These are phyloP conservation scores for Ctenopoma kingsleyae DNA, from an alignment of 2,797 vertebrate species.

Conservation along the genomic window DNA sequence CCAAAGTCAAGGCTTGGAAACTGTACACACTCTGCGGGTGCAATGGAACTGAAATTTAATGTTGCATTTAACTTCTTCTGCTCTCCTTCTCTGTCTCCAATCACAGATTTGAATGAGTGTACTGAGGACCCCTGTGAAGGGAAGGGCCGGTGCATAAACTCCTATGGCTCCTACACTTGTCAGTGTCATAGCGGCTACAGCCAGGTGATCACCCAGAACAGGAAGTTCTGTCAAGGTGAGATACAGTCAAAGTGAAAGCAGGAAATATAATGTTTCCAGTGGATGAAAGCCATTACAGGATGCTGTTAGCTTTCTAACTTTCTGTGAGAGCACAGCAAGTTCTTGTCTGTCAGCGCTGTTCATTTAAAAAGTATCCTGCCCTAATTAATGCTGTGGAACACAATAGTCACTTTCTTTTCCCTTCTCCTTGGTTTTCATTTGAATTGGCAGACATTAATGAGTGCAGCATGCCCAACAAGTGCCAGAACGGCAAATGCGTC, in stretches of 20 bases:
- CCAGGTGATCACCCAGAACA: constrained; percentile 83
- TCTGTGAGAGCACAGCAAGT: constrained; percentile 19
- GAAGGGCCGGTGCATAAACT: constrained; percentile 91
- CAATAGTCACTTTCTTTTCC: constrained; percentile 72
- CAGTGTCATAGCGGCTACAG: constrained; percentile 91
- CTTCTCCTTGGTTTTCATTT: constrained; percentile 61
- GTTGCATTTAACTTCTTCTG: constrained; percentile 3
- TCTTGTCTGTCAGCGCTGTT: constrained; percentile 55
- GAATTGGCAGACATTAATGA: constrained; percentile 88
- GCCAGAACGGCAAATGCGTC: constrained; percentile 86
- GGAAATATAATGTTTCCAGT: constrained; percentile 46
- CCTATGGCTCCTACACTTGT: constrained; percentile 90
- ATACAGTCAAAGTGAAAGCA: constrained; percentile 25
- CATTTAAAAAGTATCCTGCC: constrained; percentile 53
- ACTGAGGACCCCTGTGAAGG: constrained; percentile 88
- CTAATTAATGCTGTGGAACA: constrained; percentile 60
- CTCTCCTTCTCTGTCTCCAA: constrained; percentile 7
- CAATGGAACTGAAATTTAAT: constrained; percentile 35
- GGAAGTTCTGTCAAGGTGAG: constrained; percentile 93
- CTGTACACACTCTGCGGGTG: constrained; percentile 18
- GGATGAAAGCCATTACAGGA: constrained; percentile 15
- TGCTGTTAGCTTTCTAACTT: constrained; percentile 14
- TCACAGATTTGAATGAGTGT: constrained; percentile 92
- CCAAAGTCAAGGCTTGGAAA: constrained; percentile 45
- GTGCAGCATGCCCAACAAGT: constrained; percentile 88